Conservation (phyloP, 2,113 vertebrate species). For the Acanthisitta chloris region DNA sequence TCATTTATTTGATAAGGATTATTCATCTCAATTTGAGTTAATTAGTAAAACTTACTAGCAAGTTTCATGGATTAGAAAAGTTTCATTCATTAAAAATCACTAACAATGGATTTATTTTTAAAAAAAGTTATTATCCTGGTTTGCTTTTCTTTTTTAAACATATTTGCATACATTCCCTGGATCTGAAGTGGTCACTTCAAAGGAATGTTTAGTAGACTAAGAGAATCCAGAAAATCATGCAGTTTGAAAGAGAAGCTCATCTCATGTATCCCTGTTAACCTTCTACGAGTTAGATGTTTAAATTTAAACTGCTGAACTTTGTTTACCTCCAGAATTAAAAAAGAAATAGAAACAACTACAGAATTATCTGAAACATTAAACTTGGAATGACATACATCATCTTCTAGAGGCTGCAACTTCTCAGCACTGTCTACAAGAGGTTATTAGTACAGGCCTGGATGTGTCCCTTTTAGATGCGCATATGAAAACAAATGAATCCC, state of each 20-base stretch:
- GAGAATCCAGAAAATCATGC: neutral
- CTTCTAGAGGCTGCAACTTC: neutral
- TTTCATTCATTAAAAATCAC: neutral
- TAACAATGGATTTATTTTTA: neutral
- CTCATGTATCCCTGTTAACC: neutral
- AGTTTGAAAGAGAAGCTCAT: neutral
- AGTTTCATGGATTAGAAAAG: neutral
- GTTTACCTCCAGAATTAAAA: neutral
- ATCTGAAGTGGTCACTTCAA: neutral
- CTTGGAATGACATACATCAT: neutral
- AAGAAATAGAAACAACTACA: neutral
- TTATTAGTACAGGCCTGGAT: neutral
- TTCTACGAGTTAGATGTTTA: neutral
- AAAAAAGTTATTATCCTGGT: neutral
- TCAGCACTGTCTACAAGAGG: neutral
- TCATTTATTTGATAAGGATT: neutral
- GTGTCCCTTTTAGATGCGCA: neutral
- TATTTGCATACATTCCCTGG: neutral
- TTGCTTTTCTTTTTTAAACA: neutral
- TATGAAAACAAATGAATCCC: neutral
- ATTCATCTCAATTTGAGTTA: neutral
- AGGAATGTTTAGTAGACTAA: neutral
- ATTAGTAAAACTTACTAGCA: neutral
- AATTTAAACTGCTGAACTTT: neutral
- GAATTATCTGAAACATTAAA: neutral